Evolutionary conservation across 1,140 invertebrate species (phyloP).

Genomic region (Ptiloglossa arizonensis): DNA sequence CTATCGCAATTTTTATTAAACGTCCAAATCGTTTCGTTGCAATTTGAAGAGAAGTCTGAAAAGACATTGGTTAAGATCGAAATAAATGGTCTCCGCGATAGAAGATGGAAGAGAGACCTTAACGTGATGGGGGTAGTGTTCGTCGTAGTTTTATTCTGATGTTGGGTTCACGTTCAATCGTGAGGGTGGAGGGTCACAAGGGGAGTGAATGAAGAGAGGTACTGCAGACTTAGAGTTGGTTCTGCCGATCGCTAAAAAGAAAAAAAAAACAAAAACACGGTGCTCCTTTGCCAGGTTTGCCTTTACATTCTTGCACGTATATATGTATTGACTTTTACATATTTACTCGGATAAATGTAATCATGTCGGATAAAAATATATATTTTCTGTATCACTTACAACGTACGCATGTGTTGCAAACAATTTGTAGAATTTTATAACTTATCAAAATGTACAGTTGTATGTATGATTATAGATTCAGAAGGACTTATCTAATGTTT

Average conservation of each 20-base stretch:
- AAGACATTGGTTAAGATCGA: conserved; percentile 69
- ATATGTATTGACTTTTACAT: not conserved
- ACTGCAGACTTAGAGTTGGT: conserved; percentile 41
- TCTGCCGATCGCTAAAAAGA: conserved; percentile 57
- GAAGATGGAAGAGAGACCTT: conserved; percentile 68
- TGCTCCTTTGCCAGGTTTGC: conserved; percentile 19
- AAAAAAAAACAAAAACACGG: conserved; percentile 49
- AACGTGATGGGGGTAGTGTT: conserved; percentile 65
- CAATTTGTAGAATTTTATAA: no score
- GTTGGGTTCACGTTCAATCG: conserved; percentile 67
- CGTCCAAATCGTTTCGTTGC: conserved; percentile 9
- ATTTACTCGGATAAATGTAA: conserved; percentile 23
- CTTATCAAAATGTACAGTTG: no score
- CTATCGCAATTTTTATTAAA: not conserved
- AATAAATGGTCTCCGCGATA: conserved; percentile 65
- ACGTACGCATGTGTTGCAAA: not conserved
- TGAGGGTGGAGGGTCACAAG: conserved; percentile 39
- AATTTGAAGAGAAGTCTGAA: conserved; percentile 57
- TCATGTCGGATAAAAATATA: not conserved
- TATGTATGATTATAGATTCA: no score
- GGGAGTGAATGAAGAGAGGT: conserved; percentile 20
- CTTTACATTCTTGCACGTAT: not conserved
- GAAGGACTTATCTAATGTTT: no score
- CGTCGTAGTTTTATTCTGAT: conserved; percentile 68
- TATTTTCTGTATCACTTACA: no score